Evolutionary conservation across 2,888 invertebrate genomes (phyloP), one percentile per base, ranked within the genome.

Genomic region (Conomelus anceps): DNA sequence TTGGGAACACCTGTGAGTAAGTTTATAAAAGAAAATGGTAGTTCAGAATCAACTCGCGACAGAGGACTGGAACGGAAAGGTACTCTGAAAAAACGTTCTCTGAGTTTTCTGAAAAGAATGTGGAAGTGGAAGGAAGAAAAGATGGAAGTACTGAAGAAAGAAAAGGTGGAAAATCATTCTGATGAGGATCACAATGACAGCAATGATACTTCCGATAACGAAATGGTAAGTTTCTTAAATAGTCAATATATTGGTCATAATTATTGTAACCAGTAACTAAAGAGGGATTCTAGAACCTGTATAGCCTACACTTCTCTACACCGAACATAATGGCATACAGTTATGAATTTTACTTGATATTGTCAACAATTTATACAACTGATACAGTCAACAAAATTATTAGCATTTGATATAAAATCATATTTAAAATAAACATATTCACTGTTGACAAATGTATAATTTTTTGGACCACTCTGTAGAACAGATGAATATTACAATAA

Each of bases 101-200:
- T 91, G 22, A 91, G 91, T 90, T 91, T 91, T 90, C 88, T 91
- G 22, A 90, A 90, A 63, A 91, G 89, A 87, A 90, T 91, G 23
- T 91, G 91, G 91, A 91, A 91, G 88, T 90, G 89, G 24, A 90
- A 90, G 24, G 91, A 91, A 89, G 63, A 63, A n/a, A 63, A 63
- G n/a, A 63, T 63, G 63, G 63, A 63, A n/a, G 63, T 1, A 63
- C 3, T 13, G n/a, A 63, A 63, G 85, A 91, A 91, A 89, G 89
- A 89, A 41, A 91, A 91, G 23, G 90, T 89, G 17, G 88, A 90
- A 23, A 88, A 89, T 26, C 23, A 87, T 88, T 41, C 86, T 22
- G 26, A 90, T 87, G 85, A 87, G 87, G 86, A 91, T 88, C 20
- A 63, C 20, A n/a, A 6, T n/a, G 63, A 63, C 20, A 3, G 13